A percentile compares a stretch with the other conserved stretches of the same genome.
Evolutionary conservation across 2,113 vertebrate genomes (phyloP).

Genomic region (Cervus canadensis): DNA sequence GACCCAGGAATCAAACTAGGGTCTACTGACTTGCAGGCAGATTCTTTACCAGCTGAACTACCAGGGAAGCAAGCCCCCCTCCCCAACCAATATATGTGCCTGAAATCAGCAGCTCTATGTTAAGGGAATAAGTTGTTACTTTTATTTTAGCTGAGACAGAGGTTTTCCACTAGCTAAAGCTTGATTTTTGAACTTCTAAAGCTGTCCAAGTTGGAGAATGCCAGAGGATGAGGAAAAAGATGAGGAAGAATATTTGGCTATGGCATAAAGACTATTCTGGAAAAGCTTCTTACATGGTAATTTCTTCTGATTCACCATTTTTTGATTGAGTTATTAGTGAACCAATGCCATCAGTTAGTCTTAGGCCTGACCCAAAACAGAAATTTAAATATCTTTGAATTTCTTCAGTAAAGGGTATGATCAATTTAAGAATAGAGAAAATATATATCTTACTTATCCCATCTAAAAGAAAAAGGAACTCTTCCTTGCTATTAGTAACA

Average conservation of each 20-base stretch:
- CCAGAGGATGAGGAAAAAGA: neutral
- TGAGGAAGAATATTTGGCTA: neutral
- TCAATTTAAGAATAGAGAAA: neutral
- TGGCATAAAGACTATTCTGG: neutral
- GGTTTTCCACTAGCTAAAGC: neutral
- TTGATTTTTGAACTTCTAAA: neutral
- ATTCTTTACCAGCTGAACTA: neutral
- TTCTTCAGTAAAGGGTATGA: neutral
- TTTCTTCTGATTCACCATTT: neutral
- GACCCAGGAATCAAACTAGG: neutral
- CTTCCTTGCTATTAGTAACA: neutral
- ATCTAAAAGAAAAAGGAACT: neutral
- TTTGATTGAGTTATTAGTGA: neutral
- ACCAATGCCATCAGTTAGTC: neutral
- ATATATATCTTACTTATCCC: neutral
- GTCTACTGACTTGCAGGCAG: neutral
- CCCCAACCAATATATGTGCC: neutral
- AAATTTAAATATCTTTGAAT: slow-evolving; percentile 20
- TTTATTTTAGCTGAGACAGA: neutral
- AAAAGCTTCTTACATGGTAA: neutral
- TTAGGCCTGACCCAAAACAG: neutral
- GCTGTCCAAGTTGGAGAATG: neutral
- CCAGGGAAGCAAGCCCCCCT: neutral
- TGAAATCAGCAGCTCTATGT: neutral
- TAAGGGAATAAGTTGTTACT: neutral